phyloP scores from a whole-genome alignment of 2,113 vertebrate genomes.

The Poicephalus meyeri region DNA sequence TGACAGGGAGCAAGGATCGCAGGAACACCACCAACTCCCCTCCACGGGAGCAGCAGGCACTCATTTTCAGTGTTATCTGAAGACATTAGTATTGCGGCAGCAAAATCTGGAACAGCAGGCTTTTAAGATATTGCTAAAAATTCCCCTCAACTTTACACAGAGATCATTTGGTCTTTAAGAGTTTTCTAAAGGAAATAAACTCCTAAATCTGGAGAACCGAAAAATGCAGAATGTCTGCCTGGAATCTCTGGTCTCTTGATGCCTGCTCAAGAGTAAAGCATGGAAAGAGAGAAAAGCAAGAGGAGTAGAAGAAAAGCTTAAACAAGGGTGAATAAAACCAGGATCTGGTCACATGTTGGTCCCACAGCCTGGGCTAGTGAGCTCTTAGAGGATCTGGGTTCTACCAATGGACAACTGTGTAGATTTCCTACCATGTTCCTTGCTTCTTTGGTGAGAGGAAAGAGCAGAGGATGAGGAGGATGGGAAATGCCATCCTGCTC shows the following conservation, averaged over 20 bases:
- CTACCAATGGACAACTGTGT: neutral
- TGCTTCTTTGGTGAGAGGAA: neutral
- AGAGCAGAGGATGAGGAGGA: neutral
- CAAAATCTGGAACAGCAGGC: neutral
- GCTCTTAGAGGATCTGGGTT: neutral
- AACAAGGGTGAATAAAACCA: neutral
- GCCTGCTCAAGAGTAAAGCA: neutral
- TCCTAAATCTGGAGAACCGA: neutral
- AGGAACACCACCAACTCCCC: neutral
- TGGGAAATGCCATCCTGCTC: neutral
- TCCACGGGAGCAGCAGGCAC: neutral
- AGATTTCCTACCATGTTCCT: neutral
- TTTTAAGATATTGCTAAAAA: neutral
- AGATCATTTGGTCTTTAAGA: neutral
- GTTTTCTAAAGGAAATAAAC: neutral
- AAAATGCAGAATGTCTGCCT: neutral
- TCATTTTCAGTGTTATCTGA: neutral
- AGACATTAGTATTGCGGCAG: constrained; percentile 24
- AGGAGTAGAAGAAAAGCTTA: neutral
- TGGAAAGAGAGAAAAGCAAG: neutral
- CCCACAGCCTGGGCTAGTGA: neutral
- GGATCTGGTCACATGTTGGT: neutral
- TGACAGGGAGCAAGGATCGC: neutral
- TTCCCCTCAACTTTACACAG: neutral
- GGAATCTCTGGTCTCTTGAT: neutral